A percentile compares a stretch with the other conserved stretches of the same genome.
These are phyloP conservation scores for Euplagia quadripunctaria DNA, from an alignment of 2,888 invertebrate genomes.

Conservation along the genomic window DNA sequence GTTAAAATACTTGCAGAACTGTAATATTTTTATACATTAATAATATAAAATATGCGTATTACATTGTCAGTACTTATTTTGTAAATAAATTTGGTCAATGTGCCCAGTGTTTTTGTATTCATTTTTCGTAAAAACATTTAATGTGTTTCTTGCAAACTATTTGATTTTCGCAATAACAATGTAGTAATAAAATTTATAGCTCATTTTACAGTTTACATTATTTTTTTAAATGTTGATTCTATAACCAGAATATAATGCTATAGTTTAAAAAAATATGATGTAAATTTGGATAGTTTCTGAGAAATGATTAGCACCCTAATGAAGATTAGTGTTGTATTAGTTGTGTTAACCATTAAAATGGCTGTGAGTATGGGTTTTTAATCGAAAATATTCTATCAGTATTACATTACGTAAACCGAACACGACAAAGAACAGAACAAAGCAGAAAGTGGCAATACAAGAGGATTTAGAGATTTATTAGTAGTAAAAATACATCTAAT, in stretches of 20 bases:
- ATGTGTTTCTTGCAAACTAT: neutral
- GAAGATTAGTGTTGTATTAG: conserved; percentile 16
- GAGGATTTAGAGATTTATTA: neutral
- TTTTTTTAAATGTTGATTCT: neutral
- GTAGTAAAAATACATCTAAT: no score
- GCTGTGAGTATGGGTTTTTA: conserved; percentile 50
- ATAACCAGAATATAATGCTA: neutral
- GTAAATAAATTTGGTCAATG: conserved; percentile 9
- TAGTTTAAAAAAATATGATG: conserved; percentile 32
- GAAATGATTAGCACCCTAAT: conserved; percentile 35
- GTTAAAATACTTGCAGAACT: neutral
- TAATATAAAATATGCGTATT: neutral
- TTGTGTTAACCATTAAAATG: conserved; percentile 28
- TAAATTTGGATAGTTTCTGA: conserved; percentile 10
- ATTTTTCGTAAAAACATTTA: neutral
- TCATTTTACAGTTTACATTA: conserved; percentile 4
- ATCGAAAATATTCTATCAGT: no score
- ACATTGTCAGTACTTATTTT: conserved; percentile 6
- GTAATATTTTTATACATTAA: conserved; percentile 1
- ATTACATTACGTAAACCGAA: neutral
- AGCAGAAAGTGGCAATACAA: neutral
- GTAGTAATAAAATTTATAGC: conserved; percentile 12
- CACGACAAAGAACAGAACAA: neutral
- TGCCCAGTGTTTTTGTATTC: neutral
- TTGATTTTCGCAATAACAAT: conserved; percentile 10